Conservation (phyloP, 2,797 vertebrate genomes). For the Pangasius mekongensis region DNA sequence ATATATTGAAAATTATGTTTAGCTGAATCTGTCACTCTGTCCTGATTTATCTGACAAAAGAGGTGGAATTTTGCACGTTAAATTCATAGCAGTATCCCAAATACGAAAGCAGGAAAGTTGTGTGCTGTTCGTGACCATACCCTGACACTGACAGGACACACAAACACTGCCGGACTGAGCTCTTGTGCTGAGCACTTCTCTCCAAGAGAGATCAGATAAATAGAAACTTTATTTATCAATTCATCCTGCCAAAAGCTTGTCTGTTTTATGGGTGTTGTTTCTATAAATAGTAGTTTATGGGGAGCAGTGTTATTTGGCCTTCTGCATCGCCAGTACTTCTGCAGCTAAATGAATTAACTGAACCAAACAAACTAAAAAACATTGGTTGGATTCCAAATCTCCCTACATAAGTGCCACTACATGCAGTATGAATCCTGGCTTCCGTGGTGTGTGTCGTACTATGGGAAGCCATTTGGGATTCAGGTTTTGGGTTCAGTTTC, state of each 20-base stretch:
- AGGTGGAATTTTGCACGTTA: neutral
- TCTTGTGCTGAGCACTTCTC: neutral
- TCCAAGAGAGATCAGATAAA: neutral
- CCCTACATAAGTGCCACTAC: neutral
- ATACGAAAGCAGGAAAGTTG: neutral
- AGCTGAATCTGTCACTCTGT: neutral
- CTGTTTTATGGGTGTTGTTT: slow-evolving; percentile 2
- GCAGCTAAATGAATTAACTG: neutral
- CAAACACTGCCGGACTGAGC: neutral
- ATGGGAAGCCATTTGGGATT: neutral
- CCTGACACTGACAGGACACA: neutral
- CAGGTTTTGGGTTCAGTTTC: neutral
- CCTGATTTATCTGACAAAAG: neutral
- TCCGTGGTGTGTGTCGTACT: neutral
- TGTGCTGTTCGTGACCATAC: neutral
- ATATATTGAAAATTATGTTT: neutral
- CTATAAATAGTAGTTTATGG: neutral
- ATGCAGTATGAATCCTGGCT: neutral
- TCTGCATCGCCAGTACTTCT: neutral
- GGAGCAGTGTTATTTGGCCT: neutral
- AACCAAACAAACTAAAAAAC: neutral
- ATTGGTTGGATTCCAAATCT: neutral
- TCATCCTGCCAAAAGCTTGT: neutral
- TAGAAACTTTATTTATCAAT: neutral
- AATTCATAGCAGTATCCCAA: neutral